Conservation (phyloP, 2,797 vertebrate species). For the Pteropus rufus region DNA sequence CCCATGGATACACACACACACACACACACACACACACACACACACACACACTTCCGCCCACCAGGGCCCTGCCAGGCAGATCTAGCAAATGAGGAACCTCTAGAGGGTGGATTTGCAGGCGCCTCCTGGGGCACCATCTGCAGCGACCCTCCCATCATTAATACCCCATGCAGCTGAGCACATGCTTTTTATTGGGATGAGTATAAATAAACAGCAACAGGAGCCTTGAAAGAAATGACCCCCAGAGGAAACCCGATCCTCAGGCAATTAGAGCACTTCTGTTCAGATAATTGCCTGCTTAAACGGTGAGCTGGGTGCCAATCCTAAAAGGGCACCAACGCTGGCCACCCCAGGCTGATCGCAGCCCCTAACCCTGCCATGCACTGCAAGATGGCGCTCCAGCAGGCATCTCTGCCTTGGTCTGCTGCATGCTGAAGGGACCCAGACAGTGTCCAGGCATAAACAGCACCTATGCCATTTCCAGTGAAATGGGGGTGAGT, state of each 20-base stretch:
- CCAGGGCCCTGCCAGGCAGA: not conserved
- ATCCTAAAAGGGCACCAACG: constrained; percentile 68
- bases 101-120: not conserved
- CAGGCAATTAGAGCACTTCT: constrained; percentile 83
- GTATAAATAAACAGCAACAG: constrained; percentile 83
- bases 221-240: constrained; percentile 78
- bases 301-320: constrained; percentile 79
- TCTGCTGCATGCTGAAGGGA: not conserved
- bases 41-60: not conserved
- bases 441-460: fast-evolving
- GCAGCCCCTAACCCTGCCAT: not conserved
- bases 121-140: not conserved
- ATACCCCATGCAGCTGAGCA: constrained; percentile 62
- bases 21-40: not conserved
- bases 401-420: not conserved
- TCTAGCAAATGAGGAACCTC: not conserved
- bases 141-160: constrained; percentile 15
- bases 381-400: fast-evolving
- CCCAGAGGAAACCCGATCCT: constrained; percentile 83
- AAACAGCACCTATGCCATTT: fast-evolving
- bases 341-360: constrained; percentile 49
- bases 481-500: too few species aligned
- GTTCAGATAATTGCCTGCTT: constrained; percentile 81
- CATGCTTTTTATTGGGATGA: constrained; percentile 76
- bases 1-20: too few species aligned